Base-by-base conservation (phyloP, 2,797 vertebrate species). In the Rhynchonycteris naso region DNA sequence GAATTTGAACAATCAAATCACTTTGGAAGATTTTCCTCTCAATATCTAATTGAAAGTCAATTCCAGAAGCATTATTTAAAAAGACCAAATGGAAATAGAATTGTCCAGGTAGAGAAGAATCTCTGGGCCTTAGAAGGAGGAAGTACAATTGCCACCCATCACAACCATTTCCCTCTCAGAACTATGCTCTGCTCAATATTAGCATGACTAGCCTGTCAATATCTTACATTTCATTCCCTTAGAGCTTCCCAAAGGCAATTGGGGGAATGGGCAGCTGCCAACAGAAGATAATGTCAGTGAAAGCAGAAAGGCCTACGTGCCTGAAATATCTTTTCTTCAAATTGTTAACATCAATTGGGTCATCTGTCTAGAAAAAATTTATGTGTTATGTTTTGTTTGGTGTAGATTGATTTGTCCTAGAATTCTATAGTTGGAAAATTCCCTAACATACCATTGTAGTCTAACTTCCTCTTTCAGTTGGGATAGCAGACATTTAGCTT, bases 21-120 rank as follows among this genome's bases (percentile, higher is more conserved):
- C 33, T 76, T 30, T 78, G 82, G 65, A 78, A 88, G 50, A 88
- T 65, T 94, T 94, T 92, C 65, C 28, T 90, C 54, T 88, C 79
- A 91, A 66, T 93, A 87, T 91, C 94, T 95, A 95, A 96, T 81
- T 90, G 65, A 81, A 24, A 90, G 26, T 59, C 80, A 89, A 65
- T 93, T 88, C 63, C 18, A 84, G 84, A 69, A 83, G 28, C 28
- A 88, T 78, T 93, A 95, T 91, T 88, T 89, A 26, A 94, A 91
- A 92, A 93, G 86, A 80, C 68, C 72, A 69, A 85, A 94, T 94
- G 68, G 47, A 85, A 69, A 61, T 52, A 58, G 63, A 91, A 90
- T 93, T 90, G 82, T 0, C 85, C 56, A 78, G 33, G 72, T 3
- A 1, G 76, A 95, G 28, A 28, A 84, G 71, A 91, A 93, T 85